These are phyloP conservation scores for Bufo gargarizans DNA, from an alignment of 2,113 vertebrate genomes.

Conservation along the genomic window DNA sequence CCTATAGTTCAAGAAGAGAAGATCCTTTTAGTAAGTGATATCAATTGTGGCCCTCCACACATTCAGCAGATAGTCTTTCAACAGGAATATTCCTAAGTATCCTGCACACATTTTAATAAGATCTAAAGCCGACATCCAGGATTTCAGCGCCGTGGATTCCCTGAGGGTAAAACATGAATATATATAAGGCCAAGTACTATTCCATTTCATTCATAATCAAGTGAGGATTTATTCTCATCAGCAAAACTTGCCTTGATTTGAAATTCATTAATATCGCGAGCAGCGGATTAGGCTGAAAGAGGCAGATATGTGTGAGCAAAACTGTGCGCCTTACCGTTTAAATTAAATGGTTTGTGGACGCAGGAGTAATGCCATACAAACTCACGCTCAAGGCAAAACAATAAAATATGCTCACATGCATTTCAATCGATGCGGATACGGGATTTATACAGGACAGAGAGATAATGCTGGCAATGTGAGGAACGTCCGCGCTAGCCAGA, in stretches of 20 bases:
- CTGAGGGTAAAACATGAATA: conserved; percentile 62
- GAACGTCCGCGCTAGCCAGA: background rate
- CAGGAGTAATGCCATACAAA: conserved; percentile 15
- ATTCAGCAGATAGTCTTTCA: conserved; percentile 63
- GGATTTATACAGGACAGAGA: conserved; percentile 10
- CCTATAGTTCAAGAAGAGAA: background rate
- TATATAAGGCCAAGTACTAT: conserved; percentile 62
- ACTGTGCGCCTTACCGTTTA: conserved; percentile 40
- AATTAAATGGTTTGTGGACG: conserved; percentile 43
- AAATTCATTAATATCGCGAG: conserved; percentile 64
- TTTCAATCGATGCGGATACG: background rate
- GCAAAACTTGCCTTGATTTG: conserved; percentile 52
- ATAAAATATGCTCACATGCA: conserved; percentile 24
- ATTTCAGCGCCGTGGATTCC: conserved; percentile 59
- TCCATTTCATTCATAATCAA: conserved; percentile 66
- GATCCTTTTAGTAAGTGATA: conserved; percentile 7
- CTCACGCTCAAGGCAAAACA: conserved; percentile 40
- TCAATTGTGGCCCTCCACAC: background rate
- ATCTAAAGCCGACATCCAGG: conserved; percentile 65
- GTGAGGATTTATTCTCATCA: conserved; percentile 62
- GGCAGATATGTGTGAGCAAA: conserved; percentile 38
- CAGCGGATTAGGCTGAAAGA: conserved; percentile 62
- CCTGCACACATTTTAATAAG: conserved; percentile 63
- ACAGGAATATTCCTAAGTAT: conserved; percentile 60
- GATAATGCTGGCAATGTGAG: background rate